A percentile compares a stretch with the other conserved stretches of the same genome.
These are phyloP conservation scores for Okamejei kenojei DNA, from an alignment of 2,797 vertebrate genomes.

Conservation along the genomic window DNA sequence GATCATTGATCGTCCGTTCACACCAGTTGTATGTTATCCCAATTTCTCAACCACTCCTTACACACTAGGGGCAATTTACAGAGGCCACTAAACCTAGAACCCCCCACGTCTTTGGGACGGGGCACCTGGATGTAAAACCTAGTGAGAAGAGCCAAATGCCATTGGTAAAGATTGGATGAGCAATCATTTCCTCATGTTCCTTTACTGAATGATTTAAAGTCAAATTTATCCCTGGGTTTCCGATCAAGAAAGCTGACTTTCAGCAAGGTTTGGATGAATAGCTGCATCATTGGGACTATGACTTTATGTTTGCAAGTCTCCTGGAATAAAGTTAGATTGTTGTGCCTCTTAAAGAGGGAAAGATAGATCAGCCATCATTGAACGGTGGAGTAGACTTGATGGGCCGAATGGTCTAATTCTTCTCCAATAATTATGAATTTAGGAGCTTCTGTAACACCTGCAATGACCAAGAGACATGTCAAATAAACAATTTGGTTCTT, in stretches of 20 bases:
- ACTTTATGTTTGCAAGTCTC: background rate
- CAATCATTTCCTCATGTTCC: background rate
- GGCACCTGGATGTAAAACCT: background rate
- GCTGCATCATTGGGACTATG: background rate
- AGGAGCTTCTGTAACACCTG: background rate
- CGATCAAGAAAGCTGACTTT: background rate
- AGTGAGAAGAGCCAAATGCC: background rate
- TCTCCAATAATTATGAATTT: too few relatives aligned
- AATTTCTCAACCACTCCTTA: too few relatives aligned
- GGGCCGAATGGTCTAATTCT: too few relatives aligned
- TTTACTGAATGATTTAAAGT: background rate
- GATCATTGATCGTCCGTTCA: too few relatives aligned
- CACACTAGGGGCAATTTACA: too few relatives aligned
- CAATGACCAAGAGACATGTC: background rate
- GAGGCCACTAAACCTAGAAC: too few relatives aligned
- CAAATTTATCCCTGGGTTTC: background rate
- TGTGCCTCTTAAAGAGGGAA: too few relatives aligned
- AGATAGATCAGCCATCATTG: too few relatives aligned
- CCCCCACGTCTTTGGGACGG: too few relatives aligned
- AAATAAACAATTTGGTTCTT: background rate
- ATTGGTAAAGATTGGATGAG: background rate
- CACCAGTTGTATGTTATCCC: too few relatives aligned
- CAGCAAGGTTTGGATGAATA: too few relatives aligned
- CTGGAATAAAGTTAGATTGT: background rate
- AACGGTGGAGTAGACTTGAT: too few relatives aligned